Evolutionary conservation across 1,140 invertebrate genomes (phyloP), one percentile per base, ranked within the genome.

Genomic region (Drosophila kohkoa): DNA sequence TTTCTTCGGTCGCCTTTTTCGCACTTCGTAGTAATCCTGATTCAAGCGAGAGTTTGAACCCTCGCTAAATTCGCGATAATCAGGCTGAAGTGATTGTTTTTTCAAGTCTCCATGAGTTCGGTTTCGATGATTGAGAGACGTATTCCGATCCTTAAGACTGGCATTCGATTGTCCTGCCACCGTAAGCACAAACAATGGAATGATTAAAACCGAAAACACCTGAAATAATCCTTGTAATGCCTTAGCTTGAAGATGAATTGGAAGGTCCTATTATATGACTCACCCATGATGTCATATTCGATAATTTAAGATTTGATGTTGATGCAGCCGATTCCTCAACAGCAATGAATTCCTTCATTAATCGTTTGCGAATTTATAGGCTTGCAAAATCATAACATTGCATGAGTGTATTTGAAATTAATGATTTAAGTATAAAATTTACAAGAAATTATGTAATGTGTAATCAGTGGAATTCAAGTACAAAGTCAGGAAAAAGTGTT

Each of bases 381-480:
- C 58, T 51, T 43, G 4, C 16, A 5, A 6, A 57, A 32, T 48
- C 30, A 38, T 3, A 38, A 10, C 20, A 48, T 3, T 43, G 46
- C 6, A n/a, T 54, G 28, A 32, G 20, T 41, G 10, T 41, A 48
- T 43, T 48, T 48, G 1, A 28, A 20, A 41, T 25, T 41, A 13
- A 32, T 54, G 5, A 30, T 59, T 59, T 59, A 10, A 41, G 13
- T 15, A 41, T 10, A n/a, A 57, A 57, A 41, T 43, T 16, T 20
- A 41, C 77, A 54, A 74, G 20, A 62, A 55, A 69, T 63, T 41
- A 51, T 25, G 32, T 49, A 69, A 69, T 41, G 66, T 55, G 35
- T 28, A 72, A 32, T 32, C 43, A 63, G 30, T 57, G 46, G 32
- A 68, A 68, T 52, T 69, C 71, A 74, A 60, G 71, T 74, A 41